A percentile compares a stretch with the other conserved stretches of the same genome.
Evolutionary conservation across 2,888 invertebrate genomes (phyloP).

Genomic region (Polymixis lichenea): DNA sequence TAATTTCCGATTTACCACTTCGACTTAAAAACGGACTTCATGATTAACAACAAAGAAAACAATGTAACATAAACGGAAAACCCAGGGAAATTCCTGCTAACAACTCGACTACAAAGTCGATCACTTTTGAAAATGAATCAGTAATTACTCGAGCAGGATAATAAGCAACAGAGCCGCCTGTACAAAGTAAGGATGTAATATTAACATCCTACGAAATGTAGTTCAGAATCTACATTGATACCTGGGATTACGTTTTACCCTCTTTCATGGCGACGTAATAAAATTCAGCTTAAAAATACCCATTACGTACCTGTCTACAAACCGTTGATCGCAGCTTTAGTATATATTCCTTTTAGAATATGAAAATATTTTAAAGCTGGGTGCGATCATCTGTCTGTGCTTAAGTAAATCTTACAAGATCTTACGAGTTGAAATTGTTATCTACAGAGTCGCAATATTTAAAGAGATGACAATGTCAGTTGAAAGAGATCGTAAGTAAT

Average conservation of each 20-base stretch:
- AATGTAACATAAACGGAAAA: constrained; percentile 15
- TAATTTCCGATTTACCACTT: neutral
- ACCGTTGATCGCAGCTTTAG: constrained; percentile 71
- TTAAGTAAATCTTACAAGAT: constrained; percentile 53
- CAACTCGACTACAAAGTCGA: constrained; percentile 30
- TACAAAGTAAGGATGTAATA: constrained; percentile 66
- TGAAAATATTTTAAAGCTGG: constrained; percentile 70
- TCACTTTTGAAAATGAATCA: constrained; percentile 45
- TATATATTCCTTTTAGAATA: constrained; percentile 72
- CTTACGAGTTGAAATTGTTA: constrained; percentile 52
- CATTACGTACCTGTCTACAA: constrained; percentile 70
- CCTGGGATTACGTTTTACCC: constrained; percentile 88
- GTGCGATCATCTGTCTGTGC: constrained; percentile 60
- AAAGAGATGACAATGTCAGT: constrained; percentile 61
- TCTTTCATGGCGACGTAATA: constrained; percentile 89
- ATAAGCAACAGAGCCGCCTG: constrained; percentile 53
- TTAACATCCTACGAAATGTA: constrained; percentile 76
- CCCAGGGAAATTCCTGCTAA: neutral
- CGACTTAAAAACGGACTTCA: constrained; percentile 1
- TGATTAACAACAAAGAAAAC: neutral
- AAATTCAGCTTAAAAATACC: constrained; percentile 89
- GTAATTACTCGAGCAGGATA: constrained; percentile 47
- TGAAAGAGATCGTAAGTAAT: constrained; percentile 72
- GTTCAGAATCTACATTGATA: constrained; percentile 83
- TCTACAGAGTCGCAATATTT: constrained; percentile 51